These are phyloP conservation scores for Hydrocynus forskahlii DNA, from an alignment of 2,797 vertebrate genomes.

Conservation along the genomic window DNA sequence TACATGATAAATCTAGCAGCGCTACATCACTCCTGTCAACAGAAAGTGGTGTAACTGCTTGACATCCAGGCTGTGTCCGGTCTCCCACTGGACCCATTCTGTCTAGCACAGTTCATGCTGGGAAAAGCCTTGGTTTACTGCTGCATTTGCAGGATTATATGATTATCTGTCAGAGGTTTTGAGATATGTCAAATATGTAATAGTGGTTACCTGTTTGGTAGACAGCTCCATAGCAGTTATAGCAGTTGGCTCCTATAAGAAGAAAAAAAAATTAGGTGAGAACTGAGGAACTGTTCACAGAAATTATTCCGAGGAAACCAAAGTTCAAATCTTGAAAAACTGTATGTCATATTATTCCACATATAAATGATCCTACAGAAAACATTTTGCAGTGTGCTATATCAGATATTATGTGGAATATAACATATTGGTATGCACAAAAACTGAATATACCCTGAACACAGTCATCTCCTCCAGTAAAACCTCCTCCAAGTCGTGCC, in stretches of 20 bases:
- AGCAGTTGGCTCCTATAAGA: constrained; percentile 85
- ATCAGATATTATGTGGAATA: too few species aligned
- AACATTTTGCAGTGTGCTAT: background rate
- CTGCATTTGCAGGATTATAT: constrained; percentile 17
- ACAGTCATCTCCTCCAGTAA: constrained; percentile 97
- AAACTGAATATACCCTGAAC: constrained; percentile 82
- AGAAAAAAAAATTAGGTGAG: constrained; percentile 44
- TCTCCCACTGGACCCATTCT: constrained; percentile 19
- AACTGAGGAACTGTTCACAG: constrained; percentile 21
- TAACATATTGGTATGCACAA: background rate
- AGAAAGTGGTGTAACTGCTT: constrained; percentile 19
- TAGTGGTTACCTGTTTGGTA: constrained; percentile 88
- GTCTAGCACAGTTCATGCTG: constrained; percentile 17
- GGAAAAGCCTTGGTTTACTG: constrained; percentile 26
- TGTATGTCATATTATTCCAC: background rate
- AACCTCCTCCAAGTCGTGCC: constrained; percentile 98
- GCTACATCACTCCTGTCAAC: constrained; percentile 53
- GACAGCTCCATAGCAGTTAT: constrained; percentile 97
- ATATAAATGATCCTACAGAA: background rate
- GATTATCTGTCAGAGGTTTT: constrained; percentile 17
- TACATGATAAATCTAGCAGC: constrained; percentile 44
- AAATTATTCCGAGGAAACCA: background rate
- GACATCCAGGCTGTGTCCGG: constrained; percentile 1
- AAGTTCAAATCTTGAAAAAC: background rate
- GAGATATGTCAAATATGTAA: background rate